These are phyloP conservation scores for Delphinus delphis DNA, from an alignment of 2,113 vertebrate species.

Conservation along the genomic window DNA sequence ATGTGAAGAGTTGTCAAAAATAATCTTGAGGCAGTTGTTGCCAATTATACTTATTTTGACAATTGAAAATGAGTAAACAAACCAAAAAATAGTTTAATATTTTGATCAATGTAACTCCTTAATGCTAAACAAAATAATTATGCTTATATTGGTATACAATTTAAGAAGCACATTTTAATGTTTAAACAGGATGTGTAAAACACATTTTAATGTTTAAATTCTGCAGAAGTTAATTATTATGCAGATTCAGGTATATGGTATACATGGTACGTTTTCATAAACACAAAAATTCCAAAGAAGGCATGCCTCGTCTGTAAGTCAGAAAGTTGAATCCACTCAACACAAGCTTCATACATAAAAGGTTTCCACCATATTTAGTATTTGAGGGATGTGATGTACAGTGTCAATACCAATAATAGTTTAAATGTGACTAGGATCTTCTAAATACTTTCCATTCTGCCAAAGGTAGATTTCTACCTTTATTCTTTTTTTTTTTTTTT, in stretches of 20 bases:
- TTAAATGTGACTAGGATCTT: not conserved
- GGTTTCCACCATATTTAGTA: not conserved
- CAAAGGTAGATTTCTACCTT: not conserved
- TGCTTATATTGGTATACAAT: not conserved
- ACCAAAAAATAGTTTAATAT: constrained; percentile 63
- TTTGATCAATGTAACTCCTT: constrained; percentile 20
- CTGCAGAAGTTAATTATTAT: not conserved
- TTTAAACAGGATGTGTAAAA: not conserved
- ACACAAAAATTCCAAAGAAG: constrained; percentile 29
- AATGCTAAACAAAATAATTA: constrained; percentile 40
- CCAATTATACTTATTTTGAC: constrained; percentile 70
- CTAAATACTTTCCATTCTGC: constrained; percentile 36
- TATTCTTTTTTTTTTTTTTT: not conserved
- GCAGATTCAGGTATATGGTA: not conserved
- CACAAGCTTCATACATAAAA: constrained; percentile 24
- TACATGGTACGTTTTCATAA: constrained; percentile 3
- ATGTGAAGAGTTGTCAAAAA: constrained; percentile 47
- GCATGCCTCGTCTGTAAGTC: not conserved
- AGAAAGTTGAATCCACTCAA: constrained; percentile 29
- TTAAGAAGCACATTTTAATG: constrained; percentile 38
- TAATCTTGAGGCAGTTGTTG: constrained; percentile 53
- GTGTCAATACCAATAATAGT: not conserved
- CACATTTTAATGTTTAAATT: constrained; percentile 28
- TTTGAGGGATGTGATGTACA: constrained; percentile 1
- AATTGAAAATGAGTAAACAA: constrained; percentile 66